A percentile compares a stretch with the other conserved stretches of the same genome.
phyloP scores from a whole-genome alignment of 1,140 invertebrate genomes.

The Drosophila elegans region DNA sequence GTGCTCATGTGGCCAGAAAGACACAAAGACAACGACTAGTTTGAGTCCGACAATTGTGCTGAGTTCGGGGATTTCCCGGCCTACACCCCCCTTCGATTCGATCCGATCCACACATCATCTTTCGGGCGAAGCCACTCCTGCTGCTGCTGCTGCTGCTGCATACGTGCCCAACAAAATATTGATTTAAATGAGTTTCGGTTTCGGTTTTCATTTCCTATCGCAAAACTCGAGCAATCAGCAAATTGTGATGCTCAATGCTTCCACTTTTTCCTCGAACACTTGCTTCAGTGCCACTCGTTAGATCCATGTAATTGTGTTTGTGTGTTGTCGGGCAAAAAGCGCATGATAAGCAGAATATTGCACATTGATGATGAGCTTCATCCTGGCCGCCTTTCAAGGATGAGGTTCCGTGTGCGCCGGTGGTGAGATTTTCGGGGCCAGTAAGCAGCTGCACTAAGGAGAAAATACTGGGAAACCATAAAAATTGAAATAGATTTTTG shows the following conservation, averaged over 20 bases:
- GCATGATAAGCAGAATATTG: constrained; percentile 82
- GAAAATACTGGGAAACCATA: constrained; percentile 1
- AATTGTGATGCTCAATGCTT: constrained; percentile 80
- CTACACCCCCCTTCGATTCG: not conserved
- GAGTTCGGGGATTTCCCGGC: constrained; percentile 54
- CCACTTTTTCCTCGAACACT: constrained; percentile 75
- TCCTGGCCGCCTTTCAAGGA: constrained; percentile 14
- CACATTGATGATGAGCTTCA: constrained; percentile 77
- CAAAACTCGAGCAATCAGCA: constrained; percentile 79
- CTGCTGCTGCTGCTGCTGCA: constrained; percentile 52
- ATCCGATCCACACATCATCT: constrained; percentile 17
- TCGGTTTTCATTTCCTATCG: constrained; percentile 79
- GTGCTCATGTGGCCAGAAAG: constrained; percentile 51
- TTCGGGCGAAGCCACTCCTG: constrained; percentile 21
- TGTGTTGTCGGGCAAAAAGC: constrained; percentile 56
- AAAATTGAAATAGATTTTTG: too few relatives aligned
- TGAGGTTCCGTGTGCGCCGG: not conserved
- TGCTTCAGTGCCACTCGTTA: constrained; percentile 63
- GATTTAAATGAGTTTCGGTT: constrained; percentile 84
- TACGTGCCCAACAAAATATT: constrained; percentile 83
- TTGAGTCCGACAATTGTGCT: constrained; percentile 72
- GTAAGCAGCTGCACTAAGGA: constrained; percentile 11
- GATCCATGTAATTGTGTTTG: constrained; percentile 45
- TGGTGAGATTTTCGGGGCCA: constrained; percentile 53
- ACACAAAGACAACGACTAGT: constrained; percentile 44